phyloP scores from a whole-genome alignment of 2,797 vertebrate species.

The Coracias cyanogaster region DNA sequence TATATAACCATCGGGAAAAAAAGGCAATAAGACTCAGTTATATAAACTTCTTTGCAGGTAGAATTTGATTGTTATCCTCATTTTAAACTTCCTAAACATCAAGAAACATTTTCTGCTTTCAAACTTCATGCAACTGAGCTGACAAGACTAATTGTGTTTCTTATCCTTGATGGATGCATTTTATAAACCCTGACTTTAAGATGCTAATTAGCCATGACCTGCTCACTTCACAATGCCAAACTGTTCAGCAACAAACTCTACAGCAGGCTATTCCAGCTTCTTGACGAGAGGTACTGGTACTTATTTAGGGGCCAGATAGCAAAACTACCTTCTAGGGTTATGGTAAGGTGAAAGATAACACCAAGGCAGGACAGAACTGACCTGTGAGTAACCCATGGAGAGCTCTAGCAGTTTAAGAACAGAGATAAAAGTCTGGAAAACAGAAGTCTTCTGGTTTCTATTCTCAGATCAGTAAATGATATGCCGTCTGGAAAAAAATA shows the following conservation, averaged over 20 bases:
- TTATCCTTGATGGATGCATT: not conserved
- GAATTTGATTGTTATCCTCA: not conserved
- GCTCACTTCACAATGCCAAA: not conserved
- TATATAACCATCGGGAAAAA: not conserved
- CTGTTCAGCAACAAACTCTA: not conserved
- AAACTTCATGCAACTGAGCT: not conserved
- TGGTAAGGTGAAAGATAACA: not conserved
- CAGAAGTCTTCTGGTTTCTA: not conserved
- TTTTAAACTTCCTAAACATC: not conserved
- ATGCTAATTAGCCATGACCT: not conserved
- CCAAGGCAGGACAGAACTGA: not conserved
- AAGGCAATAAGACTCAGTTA: not conserved
- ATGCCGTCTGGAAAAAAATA: not conserved
- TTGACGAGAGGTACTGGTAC: not conserved
- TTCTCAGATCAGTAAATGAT: not conserved
- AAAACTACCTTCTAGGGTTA: not conserved
- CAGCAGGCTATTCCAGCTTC: not conserved
- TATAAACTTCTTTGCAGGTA: not conserved
- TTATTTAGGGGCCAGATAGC: not conserved
- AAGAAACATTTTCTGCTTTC: not conserved
- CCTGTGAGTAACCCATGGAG: not conserved
- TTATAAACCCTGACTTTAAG: not conserved
- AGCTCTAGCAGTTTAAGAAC: not conserved
- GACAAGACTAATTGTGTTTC: not conserved
- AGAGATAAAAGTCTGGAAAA: not conserved